Evolutionary conservation across 2,888 invertebrate species (phyloP).

Genomic region (Drosophila robusta): DNA sequence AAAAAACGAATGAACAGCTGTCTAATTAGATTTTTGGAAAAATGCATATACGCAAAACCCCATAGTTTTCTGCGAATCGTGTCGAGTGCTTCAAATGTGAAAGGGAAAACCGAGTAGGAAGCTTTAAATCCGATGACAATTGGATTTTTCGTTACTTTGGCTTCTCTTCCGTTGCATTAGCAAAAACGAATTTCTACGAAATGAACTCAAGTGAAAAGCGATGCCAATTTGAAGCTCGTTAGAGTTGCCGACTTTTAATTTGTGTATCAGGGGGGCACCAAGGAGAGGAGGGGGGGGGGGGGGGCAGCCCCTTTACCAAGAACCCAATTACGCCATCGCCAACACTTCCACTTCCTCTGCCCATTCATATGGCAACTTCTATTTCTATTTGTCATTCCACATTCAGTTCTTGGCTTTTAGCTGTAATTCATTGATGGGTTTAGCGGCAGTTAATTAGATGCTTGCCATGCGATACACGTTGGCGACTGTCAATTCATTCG

Average conservation of each 20-base stretch:
- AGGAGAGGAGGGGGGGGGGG: no score
- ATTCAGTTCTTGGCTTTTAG: neutral
- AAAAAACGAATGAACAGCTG: conserved; percentile 1
- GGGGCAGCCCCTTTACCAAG: no score
- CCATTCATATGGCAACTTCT: neutral
- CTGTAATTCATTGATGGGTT: conserved; percentile 33
- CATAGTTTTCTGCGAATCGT: conserved; percentile 12
- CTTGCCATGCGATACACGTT: conserved; percentile 52
- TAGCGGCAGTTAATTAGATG: conserved; percentile 48
- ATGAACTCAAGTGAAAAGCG: conserved; percentile 4
- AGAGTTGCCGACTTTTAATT: conserved; percentile 3
- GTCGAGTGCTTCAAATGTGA: neutral
- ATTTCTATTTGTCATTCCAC: conserved; percentile 6
- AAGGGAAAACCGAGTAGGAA: conserved; percentile 1
- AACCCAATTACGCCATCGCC: neutral
- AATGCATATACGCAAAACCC: neutral
- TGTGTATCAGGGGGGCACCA: neutral
- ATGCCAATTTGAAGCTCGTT: conserved; percentile 3
- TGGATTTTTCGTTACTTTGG: conserved; percentile 8
- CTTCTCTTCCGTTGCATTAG: conserved; percentile 1
- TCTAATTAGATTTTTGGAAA: conserved; percentile 4
- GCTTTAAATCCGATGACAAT: conserved; percentile 10
- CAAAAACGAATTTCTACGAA: conserved; percentile 2
- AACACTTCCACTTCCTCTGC: conserved; percentile 9
- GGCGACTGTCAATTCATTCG: neutral